These are phyloP conservation scores for Megalops atlanticus DNA, from an alignment of 2,113 vertebrate species.

Conservation along the genomic window DNA sequence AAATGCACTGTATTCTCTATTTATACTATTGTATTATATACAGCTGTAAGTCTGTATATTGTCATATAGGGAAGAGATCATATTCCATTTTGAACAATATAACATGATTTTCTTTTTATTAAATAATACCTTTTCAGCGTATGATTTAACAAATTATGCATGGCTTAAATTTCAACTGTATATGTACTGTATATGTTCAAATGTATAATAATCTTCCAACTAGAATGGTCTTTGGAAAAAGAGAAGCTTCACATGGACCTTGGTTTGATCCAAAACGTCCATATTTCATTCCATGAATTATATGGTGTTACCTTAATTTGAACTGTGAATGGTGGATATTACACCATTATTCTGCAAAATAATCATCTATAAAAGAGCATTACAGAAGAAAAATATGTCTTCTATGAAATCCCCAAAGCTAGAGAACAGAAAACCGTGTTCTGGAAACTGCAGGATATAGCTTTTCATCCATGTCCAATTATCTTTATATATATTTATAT, in stretches of 20 bases:
- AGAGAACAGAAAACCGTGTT: not conserved
- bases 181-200: too few relatives aligned
- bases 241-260: too few relatives aligned
- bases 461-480: not conserved
- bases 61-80: too few relatives aligned
- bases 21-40: not conserved
- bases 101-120: too few relatives aligned
- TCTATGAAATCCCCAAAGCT: not conserved
- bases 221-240: too few relatives aligned
- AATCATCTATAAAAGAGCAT: not conserved
- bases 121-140: too few relatives aligned
- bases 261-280: not conserved
- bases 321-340: not conserved
- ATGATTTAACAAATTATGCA: too few relatives aligned
- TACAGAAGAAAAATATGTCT: not conserved
- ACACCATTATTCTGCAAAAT: not conserved
- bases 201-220: too few relatives aligned
- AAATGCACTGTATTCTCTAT: not conserved
- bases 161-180: too few relatives aligned
- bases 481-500: too few relatives aligned
- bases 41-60: not conserved
- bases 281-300: not conserved
- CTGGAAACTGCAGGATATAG: not conserved
- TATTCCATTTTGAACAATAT: too few relatives aligned
- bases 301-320: not conserved